phyloP scores from a whole-genome alignment of 1,140 invertebrate genomes.

The Drosophila littoralis region DNA sequence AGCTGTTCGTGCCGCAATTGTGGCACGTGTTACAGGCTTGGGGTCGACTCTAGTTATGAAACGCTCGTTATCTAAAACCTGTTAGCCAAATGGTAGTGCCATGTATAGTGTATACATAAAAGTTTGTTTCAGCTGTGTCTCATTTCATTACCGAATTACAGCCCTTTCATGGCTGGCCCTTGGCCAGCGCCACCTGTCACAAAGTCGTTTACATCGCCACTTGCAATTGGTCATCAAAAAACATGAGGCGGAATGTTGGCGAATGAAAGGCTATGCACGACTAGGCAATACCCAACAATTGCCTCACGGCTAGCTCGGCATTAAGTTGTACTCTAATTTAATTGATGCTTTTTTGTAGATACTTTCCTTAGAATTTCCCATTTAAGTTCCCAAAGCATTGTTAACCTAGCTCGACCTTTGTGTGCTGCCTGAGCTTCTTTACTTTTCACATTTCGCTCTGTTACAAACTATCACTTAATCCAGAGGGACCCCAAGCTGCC shows the following conservation, averaged over 20 bases:
- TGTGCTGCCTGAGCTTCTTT: not conserved
- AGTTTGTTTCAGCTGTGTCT: constrained; percentile 14
- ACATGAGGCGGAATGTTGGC: constrained; percentile 21
- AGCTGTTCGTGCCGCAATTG: constrained; percentile 22
- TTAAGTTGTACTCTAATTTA: too few species aligned
- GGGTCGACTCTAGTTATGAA: constrained; percentile 22
- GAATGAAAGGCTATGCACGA: not conserved
- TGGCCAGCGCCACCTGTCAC: constrained; percentile 22
- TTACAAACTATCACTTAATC: not conserved
- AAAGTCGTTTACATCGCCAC: constrained; percentile 12
- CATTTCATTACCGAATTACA: constrained; percentile 32
- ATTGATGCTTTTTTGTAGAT: too few species aligned
- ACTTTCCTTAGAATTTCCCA: too few species aligned
- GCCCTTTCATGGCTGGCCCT: constrained; percentile 4
- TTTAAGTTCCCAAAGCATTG: too few species aligned
- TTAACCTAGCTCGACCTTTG: too few species aligned
- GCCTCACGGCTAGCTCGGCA: too few species aligned
- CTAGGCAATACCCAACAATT: not conserved
- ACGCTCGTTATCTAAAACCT: constrained; percentile 42
- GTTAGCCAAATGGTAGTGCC: constrained; percentile 20
- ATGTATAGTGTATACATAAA: constrained; percentile 6
- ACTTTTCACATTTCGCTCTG: not conserved
- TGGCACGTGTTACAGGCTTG: constrained; percentile 20
- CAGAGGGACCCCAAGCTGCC: not conserved
- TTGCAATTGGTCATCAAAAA: constrained; percentile 25